A percentile compares a stretch with the other conserved stretches of the same genome.
These are phyloP conservation scores for Campylomormyrus numenius DNA, from an alignment of 2,113 vertebrate species.

Conservation along the genomic window DNA sequence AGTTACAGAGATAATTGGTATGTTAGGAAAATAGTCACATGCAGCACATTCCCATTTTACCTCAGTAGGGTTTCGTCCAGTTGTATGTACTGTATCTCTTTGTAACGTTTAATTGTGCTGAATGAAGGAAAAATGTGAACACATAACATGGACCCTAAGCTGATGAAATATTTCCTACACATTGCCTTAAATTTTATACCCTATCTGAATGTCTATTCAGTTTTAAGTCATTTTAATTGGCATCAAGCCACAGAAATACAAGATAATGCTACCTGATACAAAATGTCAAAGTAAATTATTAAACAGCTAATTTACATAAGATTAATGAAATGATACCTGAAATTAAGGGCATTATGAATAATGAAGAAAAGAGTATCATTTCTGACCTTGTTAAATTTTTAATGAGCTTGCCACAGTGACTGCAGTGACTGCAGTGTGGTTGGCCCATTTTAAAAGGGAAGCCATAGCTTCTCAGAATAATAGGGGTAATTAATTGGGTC, in stretches of 20 bases:
- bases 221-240: conserved; percentile 26
- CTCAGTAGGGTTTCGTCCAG: neutral
- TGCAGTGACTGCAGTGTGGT: conserved; percentile 38
- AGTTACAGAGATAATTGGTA: neutral
- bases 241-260: conserved; percentile 32
- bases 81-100: neutral
- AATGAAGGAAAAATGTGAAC: neutral
- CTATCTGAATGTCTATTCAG: neutral
- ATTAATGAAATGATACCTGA: conserved; percentile 62
- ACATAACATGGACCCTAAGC: neutral
- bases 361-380: conserved; percentile 59
- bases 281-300: conserved; percentile 52
- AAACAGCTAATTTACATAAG: conserved; percentile 44
- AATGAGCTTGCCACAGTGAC: conserved; percentile 54
- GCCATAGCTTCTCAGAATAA: conserved; percentile 50
- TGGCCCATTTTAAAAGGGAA: conserved; percentile 55
- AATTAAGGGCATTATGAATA: conserved; percentile 63
- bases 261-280: conserved; percentile 37
- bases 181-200: neutral
- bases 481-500: conserved; percentile 50
- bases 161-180: neutral
- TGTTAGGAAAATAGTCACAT: neutral
- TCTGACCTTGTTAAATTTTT: conserved; percentile 69
- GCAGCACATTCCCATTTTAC: neutral
- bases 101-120: neutral